These are phyloP conservation scores for Zophobas atratus DNA, from an alignment of 1,140 invertebrate genomes.

Conservation along the genomic window DNA sequence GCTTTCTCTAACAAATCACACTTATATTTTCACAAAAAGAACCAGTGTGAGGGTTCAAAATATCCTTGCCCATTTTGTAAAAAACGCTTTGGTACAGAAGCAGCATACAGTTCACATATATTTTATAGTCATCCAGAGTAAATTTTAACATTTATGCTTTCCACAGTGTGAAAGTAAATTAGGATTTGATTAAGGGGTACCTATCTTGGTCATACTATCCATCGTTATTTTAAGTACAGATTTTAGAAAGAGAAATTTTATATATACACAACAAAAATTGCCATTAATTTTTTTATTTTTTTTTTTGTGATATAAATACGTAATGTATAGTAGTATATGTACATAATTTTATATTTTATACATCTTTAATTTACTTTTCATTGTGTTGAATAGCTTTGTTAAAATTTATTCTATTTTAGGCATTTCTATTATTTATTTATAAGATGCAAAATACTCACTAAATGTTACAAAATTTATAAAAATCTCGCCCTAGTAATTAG, in stretches of 20 bases:
- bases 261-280: background rate
- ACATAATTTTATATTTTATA: background rate
- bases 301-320: constrained; percentile 29
- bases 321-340: constrained; percentile 1
- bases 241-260: background rate
- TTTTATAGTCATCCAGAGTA: constrained; percentile 67
- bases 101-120: constrained; percentile 66
- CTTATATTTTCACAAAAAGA: constrained; percentile 67
- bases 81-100: constrained; percentile 65
- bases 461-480: constrained; percentile 17
- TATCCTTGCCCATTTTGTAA: constrained; percentile 67
- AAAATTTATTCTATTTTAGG: background rate
- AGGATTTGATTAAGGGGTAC: background rate
- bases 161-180: constrained; percentile 26
- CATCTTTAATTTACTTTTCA: constrained; percentile 14
- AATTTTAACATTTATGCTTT: constrained; percentile 38
- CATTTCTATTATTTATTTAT: constrained; percentile 16
- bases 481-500: constrained; percentile 16
- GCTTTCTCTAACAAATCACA: constrained; percentile 66
- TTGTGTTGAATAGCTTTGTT: constrained; percentile 12
- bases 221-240: background rate
- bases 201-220: no score
- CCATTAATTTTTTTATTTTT: constrained; percentile 8
- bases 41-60: constrained; percentile 65
- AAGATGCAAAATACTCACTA: constrained; percentile 5